Evolutionary conservation across 1,140 invertebrate genomes (phyloP).

Genomic region (Magallana ariakensis): DNA sequence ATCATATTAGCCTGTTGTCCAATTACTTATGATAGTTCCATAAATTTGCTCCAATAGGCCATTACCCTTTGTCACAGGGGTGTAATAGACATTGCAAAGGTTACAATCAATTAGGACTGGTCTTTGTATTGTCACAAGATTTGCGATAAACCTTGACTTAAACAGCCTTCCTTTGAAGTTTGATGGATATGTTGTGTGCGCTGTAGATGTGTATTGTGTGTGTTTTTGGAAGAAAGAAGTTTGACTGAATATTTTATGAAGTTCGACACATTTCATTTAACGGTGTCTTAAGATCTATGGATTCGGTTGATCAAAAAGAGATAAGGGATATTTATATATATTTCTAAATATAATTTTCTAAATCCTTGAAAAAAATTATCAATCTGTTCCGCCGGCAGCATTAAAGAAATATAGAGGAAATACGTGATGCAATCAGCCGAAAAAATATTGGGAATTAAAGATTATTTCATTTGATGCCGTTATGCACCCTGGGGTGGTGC

Average conservation of each 20-base stretch:
- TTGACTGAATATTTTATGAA: not conserved
- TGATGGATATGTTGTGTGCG: not conserved
- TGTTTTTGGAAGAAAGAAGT: not conserved
- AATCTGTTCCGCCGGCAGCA: slow-evolving; percentile 12
- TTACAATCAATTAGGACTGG: not conserved
- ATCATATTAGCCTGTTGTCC: not conserved
- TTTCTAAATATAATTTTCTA: slow-evolving; percentile 13
- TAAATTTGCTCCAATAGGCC: slow-evolving; percentile 1
- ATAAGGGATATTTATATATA: not conserved
- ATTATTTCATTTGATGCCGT: slow-evolving; percentile 33
- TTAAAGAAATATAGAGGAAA: not conserved
- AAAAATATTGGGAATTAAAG: slow-evolving; percentile 16
- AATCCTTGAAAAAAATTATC: slow-evolving; percentile 6
- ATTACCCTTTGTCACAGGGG: not conserved
- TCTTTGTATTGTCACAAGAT: not conserved
- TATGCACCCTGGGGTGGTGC: slow-evolving; percentile 12
- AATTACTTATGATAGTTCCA: not conserved
- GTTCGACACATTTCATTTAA: not conserved
- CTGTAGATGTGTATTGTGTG: not conserved
- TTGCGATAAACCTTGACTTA: not conserved
- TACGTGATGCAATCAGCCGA: slow-evolving; percentile 13
- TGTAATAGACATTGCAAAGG: not conserved
- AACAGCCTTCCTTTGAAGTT: not conserved
- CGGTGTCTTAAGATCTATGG: not conserved
- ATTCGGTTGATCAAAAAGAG: slow-evolving; percentile 1